These are phyloP conservation scores for Catostylus mosaicus DNA, from an alignment of 30 jellyfish, hydroid and myxozoan species.

Conservation along the genomic window DNA sequence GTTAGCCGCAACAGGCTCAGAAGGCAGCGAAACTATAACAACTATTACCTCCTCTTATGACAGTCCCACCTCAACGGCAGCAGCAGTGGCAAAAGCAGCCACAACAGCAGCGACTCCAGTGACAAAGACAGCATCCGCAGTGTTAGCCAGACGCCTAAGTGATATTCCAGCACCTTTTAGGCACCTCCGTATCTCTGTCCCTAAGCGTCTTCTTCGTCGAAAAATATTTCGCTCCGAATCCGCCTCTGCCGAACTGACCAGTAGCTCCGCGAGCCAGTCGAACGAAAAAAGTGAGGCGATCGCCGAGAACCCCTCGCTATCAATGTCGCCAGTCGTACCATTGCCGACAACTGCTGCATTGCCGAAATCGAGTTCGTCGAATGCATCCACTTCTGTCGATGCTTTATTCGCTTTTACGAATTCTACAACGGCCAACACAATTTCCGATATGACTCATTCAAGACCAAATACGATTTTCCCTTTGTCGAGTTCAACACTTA, in stretches of 20 bases:
- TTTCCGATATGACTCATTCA: too few relatives aligned
- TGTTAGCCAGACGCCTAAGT: background rate
- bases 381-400: too few relatives aligned
- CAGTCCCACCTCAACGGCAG: background rate
- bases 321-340: background rate
- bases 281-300: background rate
- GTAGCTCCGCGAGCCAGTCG: background rate
- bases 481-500: background rate
- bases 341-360: background rate
- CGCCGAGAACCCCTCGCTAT: background rate
- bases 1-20: too few relatives aligned
- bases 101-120: background rate
- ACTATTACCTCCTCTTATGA: background rate
- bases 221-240: conserved; percentile 15
- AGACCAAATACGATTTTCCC: too few relatives aligned
- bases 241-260: background rate
- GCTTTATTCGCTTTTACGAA: too few relatives aligned
- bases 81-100: background rate
- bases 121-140: background rate
- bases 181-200: conserved; percentile 47
- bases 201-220: conserved; percentile 25
- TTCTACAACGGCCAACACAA: too few relatives aligned
- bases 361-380: background rate
- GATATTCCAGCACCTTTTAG: conserved; percentile 14
- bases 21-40: background rate